Percentiles rank a stretch among this genome's conserved stretches.
Evolutionary conservation across 2,113 vertebrate species (phyloP).

Genomic region (Phocoena sinus): DNA sequence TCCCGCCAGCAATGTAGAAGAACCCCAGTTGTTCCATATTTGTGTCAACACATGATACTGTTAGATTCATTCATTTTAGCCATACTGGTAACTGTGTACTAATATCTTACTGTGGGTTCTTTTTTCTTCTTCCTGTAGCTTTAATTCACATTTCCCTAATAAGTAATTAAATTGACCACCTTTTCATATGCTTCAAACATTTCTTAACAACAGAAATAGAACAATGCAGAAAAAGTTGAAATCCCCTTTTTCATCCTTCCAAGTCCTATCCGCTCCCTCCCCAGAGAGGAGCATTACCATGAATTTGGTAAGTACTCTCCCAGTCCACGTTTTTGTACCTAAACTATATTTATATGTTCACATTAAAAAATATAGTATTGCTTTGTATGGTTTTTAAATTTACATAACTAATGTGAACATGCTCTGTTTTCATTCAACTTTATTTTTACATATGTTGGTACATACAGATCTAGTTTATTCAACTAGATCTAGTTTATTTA

Average conservation of each 20-base stretch:
- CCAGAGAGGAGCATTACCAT: neutral
- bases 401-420: neutral
- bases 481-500: neutral
- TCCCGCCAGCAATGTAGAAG: neutral
- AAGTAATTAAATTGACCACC: neutral
- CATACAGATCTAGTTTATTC: neutral
- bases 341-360: neutral
- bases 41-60: neutral
- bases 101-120: neutral
- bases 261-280: neutral
- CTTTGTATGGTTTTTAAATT: constrained; percentile 4
- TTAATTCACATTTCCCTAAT: neutral
- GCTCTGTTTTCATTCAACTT: constrained; percentile 12
- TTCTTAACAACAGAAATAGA: neutral
- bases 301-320: neutral
- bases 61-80: neutral
- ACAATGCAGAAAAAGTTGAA: neutral
- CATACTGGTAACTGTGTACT: neutral
- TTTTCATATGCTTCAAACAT: neutral
- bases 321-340: neutral
- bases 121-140: neutral
- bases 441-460: neutral
- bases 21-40: neutral
- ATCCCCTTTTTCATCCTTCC: neutral
- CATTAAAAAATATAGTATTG: neutral